Conservation (phyloP, 53 echinoderm and acorn worm species). For the Antedon mediterranea region DNA sequence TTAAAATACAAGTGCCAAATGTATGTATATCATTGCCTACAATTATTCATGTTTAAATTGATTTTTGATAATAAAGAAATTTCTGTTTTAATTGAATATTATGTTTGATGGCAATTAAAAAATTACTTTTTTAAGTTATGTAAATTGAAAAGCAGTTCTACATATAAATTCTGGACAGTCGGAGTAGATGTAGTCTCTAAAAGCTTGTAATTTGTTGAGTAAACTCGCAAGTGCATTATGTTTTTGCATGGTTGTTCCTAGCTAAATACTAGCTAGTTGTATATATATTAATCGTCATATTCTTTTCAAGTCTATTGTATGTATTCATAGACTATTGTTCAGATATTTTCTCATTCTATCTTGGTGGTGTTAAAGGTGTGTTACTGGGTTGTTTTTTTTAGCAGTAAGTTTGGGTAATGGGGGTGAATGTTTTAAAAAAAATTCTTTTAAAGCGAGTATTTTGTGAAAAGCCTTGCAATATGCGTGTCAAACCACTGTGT, state of each 20-base stretch:
- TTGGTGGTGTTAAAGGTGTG: not conserved
- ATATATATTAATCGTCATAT: not conserved
- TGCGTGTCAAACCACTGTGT: not conserved
- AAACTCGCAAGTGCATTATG: not conserved
- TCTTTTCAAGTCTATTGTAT: not conserved
- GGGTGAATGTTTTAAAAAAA: not conserved
- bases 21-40: no score
- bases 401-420: not conserved
- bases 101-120: no score
- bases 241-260: not conserved
- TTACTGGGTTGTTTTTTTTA: not conserved
- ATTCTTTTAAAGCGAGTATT: not conserved
- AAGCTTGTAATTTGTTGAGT: not conserved
- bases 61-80: no score
- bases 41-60: no score
- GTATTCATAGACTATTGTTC: not conserved
- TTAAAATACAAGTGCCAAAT: no score
- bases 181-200: not conserved
- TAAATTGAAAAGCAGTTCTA: no score
- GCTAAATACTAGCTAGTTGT: not conserved
- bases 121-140: no score
- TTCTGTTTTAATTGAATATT: no score
- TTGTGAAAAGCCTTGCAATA: not conserved
- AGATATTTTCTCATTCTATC: not conserved
- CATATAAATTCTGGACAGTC: not conserved